Conservation (phyloP, 1,140 invertebrate genomes). For the Bombyx mori region DNA sequence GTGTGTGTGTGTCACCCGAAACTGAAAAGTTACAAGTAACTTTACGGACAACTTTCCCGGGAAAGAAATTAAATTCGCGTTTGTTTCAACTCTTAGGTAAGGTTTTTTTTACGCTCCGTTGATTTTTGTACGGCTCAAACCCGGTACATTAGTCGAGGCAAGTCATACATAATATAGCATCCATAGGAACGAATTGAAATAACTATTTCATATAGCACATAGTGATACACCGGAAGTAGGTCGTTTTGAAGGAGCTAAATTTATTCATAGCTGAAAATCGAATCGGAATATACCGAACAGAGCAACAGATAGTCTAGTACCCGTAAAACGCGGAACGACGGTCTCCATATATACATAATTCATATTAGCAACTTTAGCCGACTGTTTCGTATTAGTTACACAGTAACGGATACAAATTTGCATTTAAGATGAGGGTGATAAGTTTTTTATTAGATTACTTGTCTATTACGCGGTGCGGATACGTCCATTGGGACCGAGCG, state of each 20-base stretch:
- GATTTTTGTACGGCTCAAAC: too few species aligned
- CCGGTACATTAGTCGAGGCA: too few species aligned
- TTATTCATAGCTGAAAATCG: constrained; percentile 47
- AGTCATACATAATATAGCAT: too few species aligned
- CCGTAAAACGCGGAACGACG: constrained; percentile 17
- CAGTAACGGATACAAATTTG: constrained; percentile 13
- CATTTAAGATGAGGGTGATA: constrained; percentile 13
- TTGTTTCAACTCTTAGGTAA: constrained; percentile 5
- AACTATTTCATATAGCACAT: too few species aligned
- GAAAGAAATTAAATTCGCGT: constrained; percentile 31
- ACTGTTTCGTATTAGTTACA: constrained; percentile 16
- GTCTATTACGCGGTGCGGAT: constrained; percentile 7
- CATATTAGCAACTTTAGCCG: constrained; percentile 20
- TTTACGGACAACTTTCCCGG: constrained; percentile 21
- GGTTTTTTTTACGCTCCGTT: too few species aligned
- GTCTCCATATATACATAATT: constrained; percentile 22
- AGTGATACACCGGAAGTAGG: neutral
- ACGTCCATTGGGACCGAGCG: neutral
- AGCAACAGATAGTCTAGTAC: constrained; percentile 17
- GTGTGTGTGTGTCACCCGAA: constrained; percentile 11
- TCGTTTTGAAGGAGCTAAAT: constrained; percentile 21
- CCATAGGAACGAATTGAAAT: too few species aligned
- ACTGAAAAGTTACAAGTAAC: constrained; percentile 18
- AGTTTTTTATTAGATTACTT: constrained; percentile 21
- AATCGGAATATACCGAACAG: constrained; percentile 18